Percentiles rank a stretch among this genome's conserved stretches.
Conservation (phyloP, 1,140 invertebrate genomes). For the Hermatobates lingyangjiaoensis region DNA sequence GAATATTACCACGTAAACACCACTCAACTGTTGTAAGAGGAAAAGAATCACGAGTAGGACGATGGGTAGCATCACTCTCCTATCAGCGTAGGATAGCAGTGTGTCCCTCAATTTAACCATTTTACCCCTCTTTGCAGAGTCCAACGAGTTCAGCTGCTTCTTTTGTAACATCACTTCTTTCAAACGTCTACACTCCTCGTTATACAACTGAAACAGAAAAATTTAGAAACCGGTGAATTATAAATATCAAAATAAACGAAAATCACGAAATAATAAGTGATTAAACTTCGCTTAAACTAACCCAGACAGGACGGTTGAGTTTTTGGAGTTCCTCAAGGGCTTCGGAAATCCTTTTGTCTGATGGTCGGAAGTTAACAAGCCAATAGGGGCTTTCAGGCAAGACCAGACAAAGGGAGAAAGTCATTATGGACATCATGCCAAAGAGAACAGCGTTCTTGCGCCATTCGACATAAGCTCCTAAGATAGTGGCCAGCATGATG, state of each 20-base stretch:
- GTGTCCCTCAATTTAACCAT: too few relatives aligned
- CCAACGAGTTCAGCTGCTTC: too few relatives aligned
- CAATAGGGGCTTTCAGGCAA: slow-evolving; percentile 37
- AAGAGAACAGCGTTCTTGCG: slow-evolving; percentile 25
- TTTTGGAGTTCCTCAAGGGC: not conserved
- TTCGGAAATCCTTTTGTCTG: not conserved
- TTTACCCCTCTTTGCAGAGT: too few relatives aligned
- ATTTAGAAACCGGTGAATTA: too few relatives aligned
- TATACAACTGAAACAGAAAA: too few relatives aligned
- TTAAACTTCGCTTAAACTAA: not conserved
- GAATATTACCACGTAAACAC: slow-evolving; percentile 44
- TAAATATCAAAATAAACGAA: too few relatives aligned
- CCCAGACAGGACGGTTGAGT: slow-evolving; percentile 5
- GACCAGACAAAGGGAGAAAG: slow-evolving; percentile 22
- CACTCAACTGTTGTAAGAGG: slow-evolving; percentile 35
- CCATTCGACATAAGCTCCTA: slow-evolving; percentile 28
- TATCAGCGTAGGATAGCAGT: too few relatives aligned
- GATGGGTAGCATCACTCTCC: slow-evolving; percentile 32
- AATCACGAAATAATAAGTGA: not conserved
- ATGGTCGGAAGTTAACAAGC: slow-evolving; percentile 23
- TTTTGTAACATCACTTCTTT: too few relatives aligned
- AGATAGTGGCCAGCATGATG: slow-evolving; percentile 26
- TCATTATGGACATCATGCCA: slow-evolving; percentile 21
- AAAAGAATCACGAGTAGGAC: slow-evolving; percentile 29
- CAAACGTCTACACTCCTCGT: too few relatives aligned